These are phyloP conservation scores for Polydrusus tereticollis DNA, from an alignment of 2,888 invertebrate species.

Conservation along the genomic window DNA sequence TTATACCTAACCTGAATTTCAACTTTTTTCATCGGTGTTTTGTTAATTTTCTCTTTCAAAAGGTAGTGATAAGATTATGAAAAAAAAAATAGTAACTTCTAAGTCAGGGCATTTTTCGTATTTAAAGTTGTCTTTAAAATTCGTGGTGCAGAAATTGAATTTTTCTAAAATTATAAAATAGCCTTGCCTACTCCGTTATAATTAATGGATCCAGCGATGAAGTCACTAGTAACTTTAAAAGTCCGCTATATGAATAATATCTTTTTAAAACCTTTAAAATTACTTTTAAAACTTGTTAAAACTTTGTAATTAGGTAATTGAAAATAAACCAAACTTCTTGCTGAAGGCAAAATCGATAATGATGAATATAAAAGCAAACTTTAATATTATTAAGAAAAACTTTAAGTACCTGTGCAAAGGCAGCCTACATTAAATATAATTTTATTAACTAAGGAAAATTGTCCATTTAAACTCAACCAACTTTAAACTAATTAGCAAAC, in stretches of 20 bases:
- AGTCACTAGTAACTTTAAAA: conserved; percentile 37
- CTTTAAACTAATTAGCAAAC: too few relatives aligned
- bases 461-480: too few relatives aligned
- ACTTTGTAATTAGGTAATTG: conserved; percentile 67
- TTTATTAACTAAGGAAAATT: too few relatives aligned
- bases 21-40: too few relatives aligned
- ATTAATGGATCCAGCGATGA: conserved; percentile 34
- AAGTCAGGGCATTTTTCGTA: background rate
- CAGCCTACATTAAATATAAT: background rate
- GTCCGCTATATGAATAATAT: conserved; percentile 64
- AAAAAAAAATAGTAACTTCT: too few relatives aligned
- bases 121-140: background rate
- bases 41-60: too few relatives aligned
- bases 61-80: too few relatives aligned
- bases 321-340: conserved; percentile 61
- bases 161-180: conserved; percentile 18
- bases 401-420: background rate
- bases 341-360: conserved; percentile 49
- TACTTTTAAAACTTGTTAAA: conserved; percentile 66
- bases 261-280: conserved; percentile 64
- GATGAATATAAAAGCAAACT: conserved; percentile 39
- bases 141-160: background rate
- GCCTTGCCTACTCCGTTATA: conserved; percentile 21
- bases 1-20: too few relatives aligned
- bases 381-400: background rate